phyloP scores from a whole-genome alignment of 2,888 invertebrate species.

The Maniola hyperantus region DNA sequence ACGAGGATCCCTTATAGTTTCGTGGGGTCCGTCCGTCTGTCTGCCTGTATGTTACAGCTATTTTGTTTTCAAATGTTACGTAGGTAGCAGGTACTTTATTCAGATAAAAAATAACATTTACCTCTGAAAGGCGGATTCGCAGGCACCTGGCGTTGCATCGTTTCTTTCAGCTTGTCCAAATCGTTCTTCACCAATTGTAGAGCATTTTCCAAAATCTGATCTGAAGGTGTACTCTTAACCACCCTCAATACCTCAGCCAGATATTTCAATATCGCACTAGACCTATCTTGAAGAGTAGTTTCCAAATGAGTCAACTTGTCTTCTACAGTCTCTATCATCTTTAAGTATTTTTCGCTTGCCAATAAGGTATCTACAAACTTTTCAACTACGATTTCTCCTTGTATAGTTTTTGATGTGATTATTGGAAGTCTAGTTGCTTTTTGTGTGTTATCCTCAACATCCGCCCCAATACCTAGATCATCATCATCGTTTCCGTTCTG shows the following conservation, averaged over 20 bases:
- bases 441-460: constrained; percentile 21
- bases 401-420: constrained; percentile 39
- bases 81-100: no score
- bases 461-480: constrained; percentile 20
- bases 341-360: constrained; percentile 65
- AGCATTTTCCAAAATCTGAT: constrained; percentile 46
- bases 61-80: no score
- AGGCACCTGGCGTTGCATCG: constrained; percentile 44
- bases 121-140: constrained; percentile 52
- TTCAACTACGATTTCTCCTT: constrained; percentile 60
- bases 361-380: constrained; percentile 69
- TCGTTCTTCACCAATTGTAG: constrained; percentile 52
- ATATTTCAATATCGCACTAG: constrained; percentile 62
- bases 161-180: constrained; percentile 52
- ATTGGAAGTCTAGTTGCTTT: constrained; percentile 42
- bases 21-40: no score
- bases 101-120: constrained; percentile 41
- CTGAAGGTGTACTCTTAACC: constrained; percentile 48
- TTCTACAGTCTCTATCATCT: constrained; percentile 64
- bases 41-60: no score
- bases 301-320: constrained; percentile 61
- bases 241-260: constrained; percentile 58
- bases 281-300: constrained; percentile 58
- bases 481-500: constrained; percentile 26
- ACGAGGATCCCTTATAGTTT: no score